phyloP scores from a whole-genome alignment of 1,140 invertebrate species.

The Muscidifurax raptorellus region DNA sequence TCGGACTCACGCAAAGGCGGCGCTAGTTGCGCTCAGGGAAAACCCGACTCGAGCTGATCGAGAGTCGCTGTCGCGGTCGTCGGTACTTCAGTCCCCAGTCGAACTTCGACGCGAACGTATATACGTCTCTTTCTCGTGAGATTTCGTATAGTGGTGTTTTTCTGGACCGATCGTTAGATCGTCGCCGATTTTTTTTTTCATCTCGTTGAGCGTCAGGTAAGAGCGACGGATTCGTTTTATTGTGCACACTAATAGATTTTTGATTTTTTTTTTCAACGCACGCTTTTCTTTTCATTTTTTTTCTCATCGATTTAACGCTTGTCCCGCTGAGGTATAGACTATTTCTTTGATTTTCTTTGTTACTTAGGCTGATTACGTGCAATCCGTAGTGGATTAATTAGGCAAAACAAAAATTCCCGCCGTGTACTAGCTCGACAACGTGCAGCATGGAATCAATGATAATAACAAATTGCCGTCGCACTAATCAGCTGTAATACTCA shows the following conservation, averaged over 20 bases:
- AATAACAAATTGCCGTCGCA: too few species aligned
- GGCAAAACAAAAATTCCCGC: too few species aligned
- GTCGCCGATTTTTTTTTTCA: not conserved
- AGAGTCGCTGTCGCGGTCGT: not conserved
- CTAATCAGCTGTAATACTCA: too few species aligned
- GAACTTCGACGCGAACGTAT: not conserved
- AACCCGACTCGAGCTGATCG: not conserved
- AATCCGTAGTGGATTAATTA: too few species aligned
- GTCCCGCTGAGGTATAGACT: too few species aligned
- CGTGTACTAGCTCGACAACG: too few species aligned
- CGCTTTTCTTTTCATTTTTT: not conserved
- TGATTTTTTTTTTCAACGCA: not conserved
- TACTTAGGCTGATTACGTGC: too few species aligned
- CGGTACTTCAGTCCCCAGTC: not conserved
- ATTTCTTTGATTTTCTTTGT: too few species aligned
- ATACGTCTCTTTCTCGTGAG: not conserved
- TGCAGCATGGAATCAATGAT: too few species aligned
- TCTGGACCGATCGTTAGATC: not conserved
- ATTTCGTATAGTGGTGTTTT: not conserved
- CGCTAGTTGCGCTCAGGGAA: not conserved
- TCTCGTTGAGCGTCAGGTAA: not conserved
- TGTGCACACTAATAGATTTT: not conserved
- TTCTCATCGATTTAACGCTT: too few species aligned
- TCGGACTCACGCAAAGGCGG: too few species aligned
- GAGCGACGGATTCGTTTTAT: not conserved